Conservation (phyloP, 2,113 vertebrate species). For the Coregonus clupeaformis region DNA sequence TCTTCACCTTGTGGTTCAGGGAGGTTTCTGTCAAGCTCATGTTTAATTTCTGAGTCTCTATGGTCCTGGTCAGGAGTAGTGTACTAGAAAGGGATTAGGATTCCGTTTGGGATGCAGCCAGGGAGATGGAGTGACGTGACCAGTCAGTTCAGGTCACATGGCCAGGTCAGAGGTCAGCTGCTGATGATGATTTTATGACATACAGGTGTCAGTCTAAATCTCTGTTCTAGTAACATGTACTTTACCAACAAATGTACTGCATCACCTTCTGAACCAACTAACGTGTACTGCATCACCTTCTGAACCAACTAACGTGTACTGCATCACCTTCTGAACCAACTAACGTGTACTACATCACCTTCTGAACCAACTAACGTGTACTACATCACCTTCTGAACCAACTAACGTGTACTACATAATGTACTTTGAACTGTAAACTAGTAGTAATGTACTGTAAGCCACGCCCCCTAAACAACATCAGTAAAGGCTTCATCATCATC, state of each 20-base stretch:
- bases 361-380: too few relatives aligned
- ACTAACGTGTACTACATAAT: slow-evolving; percentile 1
- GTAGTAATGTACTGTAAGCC: slow-evolving; percentile 48
- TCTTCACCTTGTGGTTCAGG: too few relatives aligned
- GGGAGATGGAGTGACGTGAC: slow-evolving; percentile 1
- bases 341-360: too few relatives aligned
- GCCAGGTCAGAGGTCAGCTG: not conserved
- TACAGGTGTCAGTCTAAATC: not conserved
- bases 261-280: too few relatives aligned
- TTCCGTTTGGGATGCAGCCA: slow-evolving; percentile 6
- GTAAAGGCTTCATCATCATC: slow-evolving; percentile 71
- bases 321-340: too few relatives aligned
- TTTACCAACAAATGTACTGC: not conserved
- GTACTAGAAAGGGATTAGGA: slow-evolving; percentile 28
- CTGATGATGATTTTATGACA: not conserved
- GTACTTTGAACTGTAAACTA: not conserved
- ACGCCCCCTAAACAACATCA: slow-evolving; percentile 53
- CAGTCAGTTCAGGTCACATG: slow-evolving; percentile 5
- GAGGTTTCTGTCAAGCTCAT: too few relatives aligned
- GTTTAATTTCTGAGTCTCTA: too few relatives aligned
- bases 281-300: too few relatives aligned
- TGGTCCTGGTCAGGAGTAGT: too few relatives aligned
- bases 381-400: not conserved
- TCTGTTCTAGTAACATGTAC: not conserved
- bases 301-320: too few relatives aligned